phyloP scores from a whole-genome alignment of 2,113 vertebrate species.

The Pao palembangensis region DNA sequence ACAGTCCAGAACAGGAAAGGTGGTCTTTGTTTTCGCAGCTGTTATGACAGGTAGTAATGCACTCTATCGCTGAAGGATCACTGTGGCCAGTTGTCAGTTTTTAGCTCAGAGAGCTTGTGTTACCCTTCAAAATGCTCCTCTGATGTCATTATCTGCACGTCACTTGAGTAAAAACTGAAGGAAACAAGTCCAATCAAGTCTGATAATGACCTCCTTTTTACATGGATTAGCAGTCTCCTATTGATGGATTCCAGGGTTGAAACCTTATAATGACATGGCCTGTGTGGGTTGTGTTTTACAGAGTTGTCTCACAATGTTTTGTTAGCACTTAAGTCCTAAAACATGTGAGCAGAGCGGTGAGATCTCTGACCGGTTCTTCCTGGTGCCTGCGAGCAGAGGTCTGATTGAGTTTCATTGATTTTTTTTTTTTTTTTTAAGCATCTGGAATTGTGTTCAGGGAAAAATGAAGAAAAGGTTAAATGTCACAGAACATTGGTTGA shows the following conservation, averaged over 20 bases:
- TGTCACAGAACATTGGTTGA: too few relatives aligned
- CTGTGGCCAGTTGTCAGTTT: slow-evolving; percentile 31
- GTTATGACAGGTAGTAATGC: slow-evolving; percentile 42
- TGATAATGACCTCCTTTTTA: slow-evolving; percentile 36
- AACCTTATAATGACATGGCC: slow-evolving; percentile 13
- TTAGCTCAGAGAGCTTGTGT: slow-evolving; percentile 14
- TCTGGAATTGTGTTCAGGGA: too few relatives aligned
- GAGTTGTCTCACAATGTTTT: slow-evolving; percentile 10
- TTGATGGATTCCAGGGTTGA: slow-evolving; percentile 8
- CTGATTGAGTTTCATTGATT: background rate
- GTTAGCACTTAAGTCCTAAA: background rate
- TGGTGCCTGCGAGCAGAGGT: background rate
- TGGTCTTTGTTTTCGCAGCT: slow-evolving; percentile 55
- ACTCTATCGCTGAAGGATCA: slow-evolving; percentile 32
- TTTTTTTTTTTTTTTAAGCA: too few relatives aligned
- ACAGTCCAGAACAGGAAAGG: slow-evolving; percentile 47
- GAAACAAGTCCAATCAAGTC: slow-evolving; percentile 40
- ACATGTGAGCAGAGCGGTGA: background rate
- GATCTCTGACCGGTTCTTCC: background rate
- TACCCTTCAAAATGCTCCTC: slow-evolving; percentile 27
- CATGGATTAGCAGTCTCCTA: slow-evolving; percentile 26
- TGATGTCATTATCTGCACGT: slow-evolving; percentile 25
- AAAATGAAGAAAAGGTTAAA: background rate
- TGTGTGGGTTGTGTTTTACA: background rate
- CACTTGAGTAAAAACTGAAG: slow-evolving; percentile 7